Evolutionary conservation across 2,888 invertebrate species (phyloP), one percentile per base, ranked within the genome.

Genomic region (Mimachlamys varia): DNA sequence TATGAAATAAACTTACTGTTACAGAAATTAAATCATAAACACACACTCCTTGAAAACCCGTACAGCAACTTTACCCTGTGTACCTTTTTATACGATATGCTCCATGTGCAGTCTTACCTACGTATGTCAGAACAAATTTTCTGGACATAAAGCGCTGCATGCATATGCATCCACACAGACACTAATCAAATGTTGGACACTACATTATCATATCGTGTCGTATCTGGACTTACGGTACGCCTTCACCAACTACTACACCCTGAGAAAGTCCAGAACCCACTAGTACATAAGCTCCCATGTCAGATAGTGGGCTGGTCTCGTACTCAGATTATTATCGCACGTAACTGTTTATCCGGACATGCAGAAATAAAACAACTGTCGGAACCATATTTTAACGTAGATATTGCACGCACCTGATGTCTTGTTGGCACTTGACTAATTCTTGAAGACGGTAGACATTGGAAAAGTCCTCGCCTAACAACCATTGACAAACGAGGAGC

Each of bases 391-490:
- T 76, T 33, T 33, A 76, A 76, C 76, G 76, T 76, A 76, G 76
- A 76, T 2, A 27, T 76, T 76, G 27, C 76, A 76, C 76, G 76
- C 27, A 76, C 76, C 76, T 76, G 76, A 76, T 76, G 76, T 76
- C 76, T 76, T 76, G 76, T 76, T 76, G 76, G 76, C 76, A 76
- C 76, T 76, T 76, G 76, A 76, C 76, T 76, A 76, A 76, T 76
- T 76, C 76, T 76, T 76, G 76, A 76, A 76, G 76, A 76, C 76
- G 76, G 76, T 76, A 76, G 76, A 76, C 76, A 76, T 76, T 76
- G 76, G 76, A 76, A 76, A 76, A 76, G 76, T 76, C 76, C 76
- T 76, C 76, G 76, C 76, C 76, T 76, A 76, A 76, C 76, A 76
- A 76, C 76, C 76, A 76, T 76, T 76, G 76, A 76, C 76, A 76